Conservation (phyloP, 2,113 vertebrate species). For the Pterocles burchelli region DNA sequence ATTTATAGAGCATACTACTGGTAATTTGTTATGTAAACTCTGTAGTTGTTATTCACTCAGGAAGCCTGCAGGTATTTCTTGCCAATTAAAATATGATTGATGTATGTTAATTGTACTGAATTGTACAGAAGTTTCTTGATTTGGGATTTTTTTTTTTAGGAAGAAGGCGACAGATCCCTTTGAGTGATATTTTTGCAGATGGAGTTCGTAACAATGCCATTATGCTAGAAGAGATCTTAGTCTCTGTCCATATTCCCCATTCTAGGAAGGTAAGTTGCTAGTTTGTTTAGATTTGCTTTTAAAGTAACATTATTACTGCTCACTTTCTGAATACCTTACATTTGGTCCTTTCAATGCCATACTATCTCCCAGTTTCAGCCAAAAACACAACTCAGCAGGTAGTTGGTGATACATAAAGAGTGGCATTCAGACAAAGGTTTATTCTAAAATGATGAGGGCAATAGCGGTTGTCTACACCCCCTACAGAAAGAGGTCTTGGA, state of each 20-base stretch:
- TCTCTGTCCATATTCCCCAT: conserved; percentile 84
- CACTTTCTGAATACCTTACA: background rate
- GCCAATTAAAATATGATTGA: background rate
- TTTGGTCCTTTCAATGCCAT: background rate
- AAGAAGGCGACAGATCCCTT: conserved; percentile 70
- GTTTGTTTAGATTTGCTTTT: background rate
- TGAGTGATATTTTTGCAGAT: conserved; percentile 83
- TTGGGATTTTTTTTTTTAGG: conserved; percentile 33
- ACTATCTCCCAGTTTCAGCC: background rate
- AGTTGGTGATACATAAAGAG: background rate
- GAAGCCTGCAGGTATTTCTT: background rate
- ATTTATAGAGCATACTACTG: background rate
- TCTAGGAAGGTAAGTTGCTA: conserved; percentile 77
- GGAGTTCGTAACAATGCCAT: conserved; percentile 76
- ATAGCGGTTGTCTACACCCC: background rate
- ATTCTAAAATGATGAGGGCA: background rate
- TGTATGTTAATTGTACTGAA: background rate
- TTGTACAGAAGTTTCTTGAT: background rate
- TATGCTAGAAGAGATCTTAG: conserved; percentile 80
- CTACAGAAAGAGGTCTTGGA: background rate
- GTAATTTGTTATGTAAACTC: background rate
- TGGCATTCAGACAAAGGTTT: background rate
- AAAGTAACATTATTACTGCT: background rate
- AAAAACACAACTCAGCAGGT: background rate
- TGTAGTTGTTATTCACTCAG: background rate